phyloP scores from a whole-genome alignment of 2,888 invertebrate species.

The Leptinotarsa peninsularis region DNA sequence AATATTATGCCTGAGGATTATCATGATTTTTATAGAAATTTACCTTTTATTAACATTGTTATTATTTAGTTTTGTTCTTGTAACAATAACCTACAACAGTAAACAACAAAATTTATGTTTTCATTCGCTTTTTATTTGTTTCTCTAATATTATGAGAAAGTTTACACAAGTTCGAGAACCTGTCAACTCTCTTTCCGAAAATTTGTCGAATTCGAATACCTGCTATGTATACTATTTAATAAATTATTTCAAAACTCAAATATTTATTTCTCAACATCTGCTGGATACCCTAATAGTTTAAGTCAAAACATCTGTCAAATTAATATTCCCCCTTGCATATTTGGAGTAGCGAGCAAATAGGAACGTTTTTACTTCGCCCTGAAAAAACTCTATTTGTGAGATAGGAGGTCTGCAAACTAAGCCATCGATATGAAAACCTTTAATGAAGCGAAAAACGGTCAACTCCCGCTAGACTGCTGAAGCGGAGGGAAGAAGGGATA shows the following conservation, averaged over 20 bases:
- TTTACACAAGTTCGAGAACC: background rate
- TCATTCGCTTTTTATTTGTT: background rate
- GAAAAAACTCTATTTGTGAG: too few species aligned
- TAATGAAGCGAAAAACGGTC: too few species aligned
- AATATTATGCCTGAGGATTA: too few species aligned
- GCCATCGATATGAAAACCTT: background rate
- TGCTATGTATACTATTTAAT: background rate
- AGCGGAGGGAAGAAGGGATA: too few species aligned
- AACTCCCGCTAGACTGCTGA: too few species aligned
- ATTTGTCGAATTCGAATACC: background rate
- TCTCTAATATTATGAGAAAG: constrained; percentile 2
- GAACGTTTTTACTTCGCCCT: too few species aligned
- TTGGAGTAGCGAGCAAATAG: too few species aligned
- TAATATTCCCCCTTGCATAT: background rate
- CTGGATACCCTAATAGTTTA: background rate
- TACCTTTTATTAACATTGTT: too few species aligned
- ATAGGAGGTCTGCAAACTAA: background rate
- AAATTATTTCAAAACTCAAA: constrained; percentile 1
- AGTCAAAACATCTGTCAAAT: background rate
- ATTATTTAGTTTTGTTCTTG: background rate
- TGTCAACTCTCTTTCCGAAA: too few species aligned
- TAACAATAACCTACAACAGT: constrained; percentile 3
- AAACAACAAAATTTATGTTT: background rate
- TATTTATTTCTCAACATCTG: background rate
- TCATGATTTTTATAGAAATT: too few species aligned